Conservation (phyloP, 2,797 vertebrate genomes). For the Nasua narica region DNA sequence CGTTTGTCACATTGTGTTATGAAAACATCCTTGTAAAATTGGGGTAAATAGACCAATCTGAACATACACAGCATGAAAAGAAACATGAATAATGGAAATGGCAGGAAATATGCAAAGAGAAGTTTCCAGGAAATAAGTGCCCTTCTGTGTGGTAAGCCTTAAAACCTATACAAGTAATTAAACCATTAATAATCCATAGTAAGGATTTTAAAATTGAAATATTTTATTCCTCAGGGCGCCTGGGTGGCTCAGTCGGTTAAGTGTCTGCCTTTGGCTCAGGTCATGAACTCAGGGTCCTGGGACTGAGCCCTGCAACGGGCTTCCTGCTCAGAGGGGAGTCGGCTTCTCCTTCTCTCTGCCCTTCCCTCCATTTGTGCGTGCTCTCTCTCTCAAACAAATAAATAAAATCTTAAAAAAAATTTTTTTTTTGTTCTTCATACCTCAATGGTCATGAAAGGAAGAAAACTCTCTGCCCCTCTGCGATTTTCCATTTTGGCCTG, state of each 20-base stretch:
- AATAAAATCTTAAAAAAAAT: background rate
- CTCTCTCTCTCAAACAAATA: background rate
- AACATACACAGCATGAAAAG: background rate
- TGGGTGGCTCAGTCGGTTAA: background rate
- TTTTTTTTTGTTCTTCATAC: background rate
- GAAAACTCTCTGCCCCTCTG: background rate
- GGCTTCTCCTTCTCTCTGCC: background rate
- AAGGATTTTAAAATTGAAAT: background rate
- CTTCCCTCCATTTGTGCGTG: background rate
- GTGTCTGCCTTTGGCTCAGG: background rate
- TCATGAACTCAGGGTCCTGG: background rate
- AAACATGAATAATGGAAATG: background rate
- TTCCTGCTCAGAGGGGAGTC: background rate
- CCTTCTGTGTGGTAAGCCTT: background rate
- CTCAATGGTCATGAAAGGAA: background rate
- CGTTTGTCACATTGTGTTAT: conserved; percentile 25
- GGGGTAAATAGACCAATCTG: background rate
- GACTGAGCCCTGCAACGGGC: background rate
- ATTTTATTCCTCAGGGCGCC: background rate
- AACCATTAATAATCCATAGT: background rate
- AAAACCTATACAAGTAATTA: background rate
- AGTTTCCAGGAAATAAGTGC: background rate
- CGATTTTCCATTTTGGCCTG: background rate
- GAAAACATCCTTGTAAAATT: conserved; percentile 44
- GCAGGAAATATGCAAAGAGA: background rate